Base-by-base conservation (phyloP, 2,888 invertebrate genomes). In the Pseudococcus longispinus region DNA sequence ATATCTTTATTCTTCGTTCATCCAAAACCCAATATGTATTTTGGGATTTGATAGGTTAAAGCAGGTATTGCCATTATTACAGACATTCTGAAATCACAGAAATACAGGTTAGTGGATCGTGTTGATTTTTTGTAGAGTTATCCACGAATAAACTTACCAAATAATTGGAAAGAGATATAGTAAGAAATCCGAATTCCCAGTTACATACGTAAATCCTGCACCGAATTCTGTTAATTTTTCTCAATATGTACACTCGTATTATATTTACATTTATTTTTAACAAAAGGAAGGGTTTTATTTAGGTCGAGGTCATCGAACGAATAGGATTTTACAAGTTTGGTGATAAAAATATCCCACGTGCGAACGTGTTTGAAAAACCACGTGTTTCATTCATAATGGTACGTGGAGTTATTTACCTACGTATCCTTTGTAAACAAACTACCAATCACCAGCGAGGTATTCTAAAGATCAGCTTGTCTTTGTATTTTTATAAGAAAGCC, bases 61-160 rank as follows among this genome's bases (percentile, higher is more conserved):
- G 95, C 94, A 89, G 96, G 96, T 91, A 96, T 94, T 89, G 96
- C 95, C 94, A 96, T 95, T 90, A 96, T 92, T 91, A 96, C 94
- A 88, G 96, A 96, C 93, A 96, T 94, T 91, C 96, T 96, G 93
- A 88, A 93, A 93, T 42, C 20, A 1, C 11, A 11, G 20, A 80
- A 20, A 80, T 23, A 2, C n/a, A 20, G 15, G 23, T 60, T 60
- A 60, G 23, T 1, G 9, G 37, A 23, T 20, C 23, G 8, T 6
- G 23, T 23, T 23, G n/a, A n/a, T 9, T 60, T 60, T 23, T 60
- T 11, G 5, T 60, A 20, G 9, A 60, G n/a, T 8, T 29, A 18
- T 29, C 6, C 9, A 15, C 29, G 29, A 15, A 5, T 20, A 20
- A 37, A 80, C 77, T 80, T 80, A 80, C 77, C 77, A 80, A 42